Evolutionary conservation across 2,888 invertebrate genomes (phyloP).

Genomic region (Rambutsinella grinnellia): DNA sequence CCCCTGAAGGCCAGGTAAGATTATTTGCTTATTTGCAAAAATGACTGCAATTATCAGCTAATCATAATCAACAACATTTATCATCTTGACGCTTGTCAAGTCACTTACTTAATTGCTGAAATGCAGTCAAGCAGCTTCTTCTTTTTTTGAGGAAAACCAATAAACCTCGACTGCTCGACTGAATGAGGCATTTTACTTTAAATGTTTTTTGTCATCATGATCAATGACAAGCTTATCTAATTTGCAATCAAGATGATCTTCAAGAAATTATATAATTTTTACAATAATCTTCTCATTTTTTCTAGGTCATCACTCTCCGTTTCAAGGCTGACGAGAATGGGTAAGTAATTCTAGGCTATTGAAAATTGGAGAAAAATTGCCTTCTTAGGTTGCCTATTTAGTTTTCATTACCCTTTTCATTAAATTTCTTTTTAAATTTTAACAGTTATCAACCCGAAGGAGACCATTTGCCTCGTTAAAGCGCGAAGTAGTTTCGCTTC

Average conservation of each 20-base stretch:
- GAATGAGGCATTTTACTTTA: too few species aligned
- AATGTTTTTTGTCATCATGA: too few species aligned
- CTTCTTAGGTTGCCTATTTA: too few species aligned
- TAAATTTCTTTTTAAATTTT: too few species aligned
- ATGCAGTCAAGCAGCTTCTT: background rate
- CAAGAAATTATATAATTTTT: background rate
- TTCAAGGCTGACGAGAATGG: constrained; percentile 64
- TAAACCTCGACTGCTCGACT: background rate
- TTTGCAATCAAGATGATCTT: background rate
- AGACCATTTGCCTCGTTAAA: constrained; percentile 55
- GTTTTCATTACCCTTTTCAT: too few species aligned
- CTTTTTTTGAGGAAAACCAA: background rate
- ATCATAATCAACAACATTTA: background rate
- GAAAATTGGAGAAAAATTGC: too few species aligned
- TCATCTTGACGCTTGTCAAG: background rate
- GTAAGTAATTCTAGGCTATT: too few species aligned
- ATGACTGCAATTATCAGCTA: background rate
- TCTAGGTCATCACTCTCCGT: constrained; percentile 52
- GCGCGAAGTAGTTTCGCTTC: background rate
- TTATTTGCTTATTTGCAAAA: background rate
- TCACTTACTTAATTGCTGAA: background rate
- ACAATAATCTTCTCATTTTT: background rate
- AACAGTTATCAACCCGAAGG: constrained; percentile 58
- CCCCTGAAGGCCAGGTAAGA: constrained; percentile 59
- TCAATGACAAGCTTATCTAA: background rate